Evolutionary conservation across 2,888 invertebrate species (phyloP), one percentile per base, ranked within the genome.

Genomic region (Cephus spinipes): DNA sequence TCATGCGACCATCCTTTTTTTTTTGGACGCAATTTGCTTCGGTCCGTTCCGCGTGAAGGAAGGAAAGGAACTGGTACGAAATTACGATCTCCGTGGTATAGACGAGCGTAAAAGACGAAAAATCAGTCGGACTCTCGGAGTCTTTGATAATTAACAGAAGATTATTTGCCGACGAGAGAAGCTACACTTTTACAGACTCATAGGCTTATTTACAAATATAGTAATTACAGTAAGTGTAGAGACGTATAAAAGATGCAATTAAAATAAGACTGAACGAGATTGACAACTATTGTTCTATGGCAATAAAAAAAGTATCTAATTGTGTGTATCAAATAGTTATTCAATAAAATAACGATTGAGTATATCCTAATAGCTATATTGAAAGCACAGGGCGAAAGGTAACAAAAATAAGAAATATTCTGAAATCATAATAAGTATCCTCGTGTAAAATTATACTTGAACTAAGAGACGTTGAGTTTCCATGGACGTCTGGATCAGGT

Each of bases 1-100:
- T 55, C 55, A 55, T 23, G 55, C 23, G 55, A 55, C 55, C 2
- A 55, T 55, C 55, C 9, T 55, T 55, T 55, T 23, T 12, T 36
- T 55, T 15, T 68, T 73, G 31, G 73, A 68, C 9, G 12, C 73
- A 73, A 76, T 77, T 77, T 68, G 77, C 69, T 77, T 31, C 36
- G 77, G n/a, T 77, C 69, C 77, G 73, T 68, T 77, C 34, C 73
- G 68, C 77, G 74, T 77, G 35, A 69, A 55, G 55, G 15, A 23
- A 23, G 23, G 55, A 55, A 55, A 55, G 55, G 15, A 55, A 55
- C 55, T 55, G 55, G 55, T 9, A 55, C 23, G 55, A 55, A 55
- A 55, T 55, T 23, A 55, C 55, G 9, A 55, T 55, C 23, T 23
- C 6, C 55, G 55, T 23, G 55, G 55, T 55, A 55, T 23, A 23